These are phyloP conservation scores for Diplodus sargus DNA, from an alignment of 2,797 vertebrate species.

Conservation along the genomic window DNA sequence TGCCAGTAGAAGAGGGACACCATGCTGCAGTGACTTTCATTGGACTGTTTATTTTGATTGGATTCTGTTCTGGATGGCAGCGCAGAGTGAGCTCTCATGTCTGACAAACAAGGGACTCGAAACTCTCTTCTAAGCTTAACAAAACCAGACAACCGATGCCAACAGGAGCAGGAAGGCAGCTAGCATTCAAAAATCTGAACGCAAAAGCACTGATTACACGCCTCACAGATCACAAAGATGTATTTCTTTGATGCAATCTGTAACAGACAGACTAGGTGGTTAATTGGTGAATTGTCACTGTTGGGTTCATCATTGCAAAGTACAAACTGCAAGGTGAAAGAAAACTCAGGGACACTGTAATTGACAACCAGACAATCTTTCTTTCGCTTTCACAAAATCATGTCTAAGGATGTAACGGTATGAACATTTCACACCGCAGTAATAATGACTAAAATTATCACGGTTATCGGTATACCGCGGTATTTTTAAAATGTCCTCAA, in stretches of 20 bases:
- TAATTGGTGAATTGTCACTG: not conserved
- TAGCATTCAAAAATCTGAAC: conserved; percentile 2
- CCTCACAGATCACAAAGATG: not conserved
- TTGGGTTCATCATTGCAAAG: not conserved
- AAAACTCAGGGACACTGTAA: not conserved
- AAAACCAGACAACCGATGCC: conserved; percentile 15
- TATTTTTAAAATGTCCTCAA: too few relatives aligned
- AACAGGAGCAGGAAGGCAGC: conserved; percentile 13
- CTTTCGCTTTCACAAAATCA: not conserved
- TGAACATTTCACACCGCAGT: too few relatives aligned
- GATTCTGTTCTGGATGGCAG: conserved; percentile 43
- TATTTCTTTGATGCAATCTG: not conserved
- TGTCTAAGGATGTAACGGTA: not conserved
- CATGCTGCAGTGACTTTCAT: conserved; percentile 30
- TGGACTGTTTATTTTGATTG: conserved; percentile 56
- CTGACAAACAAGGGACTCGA: conserved; percentile 46
- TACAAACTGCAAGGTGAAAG: not conserved
- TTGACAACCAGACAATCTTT: not conserved
- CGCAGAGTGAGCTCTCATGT: conserved; percentile 14
- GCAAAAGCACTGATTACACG: conserved; percentile 28
- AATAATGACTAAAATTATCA: too few relatives aligned
- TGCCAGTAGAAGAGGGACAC: conserved; percentile 24
- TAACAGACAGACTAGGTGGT: not conserved
- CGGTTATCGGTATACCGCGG: too few relatives aligned
- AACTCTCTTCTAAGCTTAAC: conserved; percentile 33